Evolutionary conservation across 2,888 invertebrate species (phyloP).

Genomic region (Harpalus rubripes): DNA sequence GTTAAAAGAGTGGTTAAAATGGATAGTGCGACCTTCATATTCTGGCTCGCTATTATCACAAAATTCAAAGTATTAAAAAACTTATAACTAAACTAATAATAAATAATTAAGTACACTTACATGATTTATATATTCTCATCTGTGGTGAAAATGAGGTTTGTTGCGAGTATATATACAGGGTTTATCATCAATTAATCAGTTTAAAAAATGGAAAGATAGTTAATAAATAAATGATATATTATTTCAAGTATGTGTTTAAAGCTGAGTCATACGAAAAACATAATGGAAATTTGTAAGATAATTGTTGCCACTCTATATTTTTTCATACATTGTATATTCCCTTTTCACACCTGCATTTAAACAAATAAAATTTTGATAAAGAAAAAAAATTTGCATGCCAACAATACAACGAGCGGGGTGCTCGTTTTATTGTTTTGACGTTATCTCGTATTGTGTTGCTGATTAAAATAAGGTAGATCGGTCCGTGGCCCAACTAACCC

Average conservation of each 20-base stretch:
- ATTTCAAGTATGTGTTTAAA: not conserved
- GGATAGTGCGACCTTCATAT: not conserved
- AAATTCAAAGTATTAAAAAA: too few relatives aligned
- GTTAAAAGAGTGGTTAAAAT: conserved; percentile 20
- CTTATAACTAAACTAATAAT: not conserved
- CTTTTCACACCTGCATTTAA: too few relatives aligned
- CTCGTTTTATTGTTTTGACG: too few relatives aligned
- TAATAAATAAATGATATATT: not conserved
- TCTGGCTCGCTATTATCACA: not conserved
- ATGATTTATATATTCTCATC: not conserved
- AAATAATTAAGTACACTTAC: not conserved
- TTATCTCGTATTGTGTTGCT: too few relatives aligned
- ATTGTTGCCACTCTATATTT: too few relatives aligned
- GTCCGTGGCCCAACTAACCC: too few relatives aligned
- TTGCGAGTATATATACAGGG: not conserved
- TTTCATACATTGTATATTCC: too few relatives aligned
- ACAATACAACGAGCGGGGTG: too few relatives aligned
- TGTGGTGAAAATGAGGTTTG: not conserved
- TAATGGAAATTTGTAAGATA: too few relatives aligned
- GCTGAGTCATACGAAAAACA: not conserved
- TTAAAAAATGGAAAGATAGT: not conserved
- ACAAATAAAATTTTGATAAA: too few relatives aligned
- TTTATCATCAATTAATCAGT: not conserved
- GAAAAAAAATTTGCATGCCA: too few relatives aligned
- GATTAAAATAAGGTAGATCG: too few relatives aligned